Evolutionary conservation across 1,140 invertebrate genomes (phyloP).

Genomic region (Saxidomus purpurata): DNA sequence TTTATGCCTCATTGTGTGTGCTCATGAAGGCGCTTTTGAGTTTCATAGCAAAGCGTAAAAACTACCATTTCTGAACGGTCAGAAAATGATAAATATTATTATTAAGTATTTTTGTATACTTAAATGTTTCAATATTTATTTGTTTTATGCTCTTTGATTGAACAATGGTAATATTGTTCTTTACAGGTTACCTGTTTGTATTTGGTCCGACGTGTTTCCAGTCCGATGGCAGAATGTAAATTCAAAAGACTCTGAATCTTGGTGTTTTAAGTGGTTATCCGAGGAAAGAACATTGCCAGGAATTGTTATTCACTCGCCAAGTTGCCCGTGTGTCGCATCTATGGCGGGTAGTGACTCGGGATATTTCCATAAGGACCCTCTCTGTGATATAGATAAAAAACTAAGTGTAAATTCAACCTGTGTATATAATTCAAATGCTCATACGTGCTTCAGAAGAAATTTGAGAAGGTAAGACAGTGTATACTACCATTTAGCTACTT

Average conservation of each 20-base stretch:
- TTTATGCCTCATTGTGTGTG: no score
- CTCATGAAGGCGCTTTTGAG: no score
- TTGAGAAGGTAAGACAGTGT: constrained; percentile 2
- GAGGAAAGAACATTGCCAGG: constrained; percentile 48
- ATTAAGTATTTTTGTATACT: no score
- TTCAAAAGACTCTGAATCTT: constrained; percentile 58
- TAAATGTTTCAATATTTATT: no score
- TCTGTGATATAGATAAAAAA: constrained; percentile 71
- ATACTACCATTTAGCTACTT: background rate
- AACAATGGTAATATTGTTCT: no score
- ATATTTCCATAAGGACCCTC: constrained; percentile 77
- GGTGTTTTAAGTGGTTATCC: constrained; percentile 77
- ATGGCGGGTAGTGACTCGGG: constrained; percentile 79
- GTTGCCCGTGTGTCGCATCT: constrained; percentile 77
- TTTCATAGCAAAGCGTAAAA: no score
- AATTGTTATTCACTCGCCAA: constrained; percentile 47
- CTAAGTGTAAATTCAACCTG: constrained; percentile 70
- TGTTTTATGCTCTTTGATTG: no score
- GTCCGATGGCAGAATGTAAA: constrained; percentile 66
- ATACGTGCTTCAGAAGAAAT: constrained; percentile 75
- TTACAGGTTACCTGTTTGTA: constrained; percentile 69
- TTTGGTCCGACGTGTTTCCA: constrained; percentile 83
- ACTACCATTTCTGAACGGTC: no score
- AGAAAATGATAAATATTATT: no score
- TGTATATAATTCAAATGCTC: constrained; percentile 75